Conservation (phyloP, 64 coral and sea anemone genomes). For the Montipora cactus region DNA sequence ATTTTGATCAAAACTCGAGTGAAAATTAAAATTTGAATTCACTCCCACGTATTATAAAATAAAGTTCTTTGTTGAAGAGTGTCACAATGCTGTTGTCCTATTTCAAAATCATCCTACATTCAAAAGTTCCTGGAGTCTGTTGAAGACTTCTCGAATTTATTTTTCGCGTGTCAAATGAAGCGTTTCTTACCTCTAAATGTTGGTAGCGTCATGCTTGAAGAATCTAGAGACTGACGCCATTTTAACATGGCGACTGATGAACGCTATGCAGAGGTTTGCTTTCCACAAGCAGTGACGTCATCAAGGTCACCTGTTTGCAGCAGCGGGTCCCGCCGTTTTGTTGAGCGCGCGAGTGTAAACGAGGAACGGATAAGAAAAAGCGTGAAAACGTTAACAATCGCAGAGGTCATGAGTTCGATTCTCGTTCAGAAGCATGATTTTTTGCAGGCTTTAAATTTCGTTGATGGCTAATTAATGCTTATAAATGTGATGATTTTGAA, state of each 20-base stretch:
- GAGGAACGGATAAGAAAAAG: not conserved
- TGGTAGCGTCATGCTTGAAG: constrained; percentile 27
- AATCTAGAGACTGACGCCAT: constrained; percentile 29
- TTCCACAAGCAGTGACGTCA: constrained; percentile 44
- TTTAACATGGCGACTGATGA: constrained; percentile 26
- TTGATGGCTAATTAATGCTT: no score
- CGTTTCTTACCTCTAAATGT: constrained; percentile 34
- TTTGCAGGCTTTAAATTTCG: no score
- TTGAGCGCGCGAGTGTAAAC: not conserved
- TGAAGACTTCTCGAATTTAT: not conserved
- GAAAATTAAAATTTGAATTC: not conserved
- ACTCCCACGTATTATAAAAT: not conserved
- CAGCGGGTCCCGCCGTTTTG: constrained; percentile 18
- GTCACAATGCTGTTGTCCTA: not conserved
- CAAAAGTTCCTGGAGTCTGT: not conserved
- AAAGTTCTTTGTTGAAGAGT: not conserved
- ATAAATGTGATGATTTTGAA: no score
- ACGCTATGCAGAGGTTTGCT: not conserved
- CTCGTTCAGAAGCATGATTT: no score
- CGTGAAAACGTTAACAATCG: not conserved
- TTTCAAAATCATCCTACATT: not conserved
- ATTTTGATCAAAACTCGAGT: not conserved
- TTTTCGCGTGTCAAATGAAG: constrained; percentile 23
- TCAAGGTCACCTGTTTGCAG: not conserved
- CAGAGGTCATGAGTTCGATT: no score